phyloP scores from a whole-genome alignment of 1,140 invertebrate genomes.

The Aphidius ervi region DNA sequence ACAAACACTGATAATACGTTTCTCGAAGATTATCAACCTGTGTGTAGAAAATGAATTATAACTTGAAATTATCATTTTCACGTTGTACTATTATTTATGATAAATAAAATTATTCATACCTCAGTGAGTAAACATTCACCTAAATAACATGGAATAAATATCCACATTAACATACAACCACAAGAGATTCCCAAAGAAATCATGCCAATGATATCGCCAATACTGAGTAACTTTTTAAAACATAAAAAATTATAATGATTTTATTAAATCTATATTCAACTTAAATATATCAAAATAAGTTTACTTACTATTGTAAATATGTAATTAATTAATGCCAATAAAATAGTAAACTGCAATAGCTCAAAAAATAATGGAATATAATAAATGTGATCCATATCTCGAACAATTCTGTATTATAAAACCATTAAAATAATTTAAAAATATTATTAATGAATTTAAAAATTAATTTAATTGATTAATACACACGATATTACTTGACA shows the following conservation, averaged over 20 bases:
- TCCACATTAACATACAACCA: neutral
- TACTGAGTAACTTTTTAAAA: no score
- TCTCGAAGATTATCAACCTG: conserved; percentile 1
- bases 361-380: neutral
- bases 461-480: neutral
- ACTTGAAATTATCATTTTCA: no score
- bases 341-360: neutral
- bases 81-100: no score
- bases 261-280: no score
- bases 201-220: neutral
- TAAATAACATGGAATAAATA: neutral
- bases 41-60: no score
- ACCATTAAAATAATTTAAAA: neutral
- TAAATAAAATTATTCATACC: conserved; percentile 2
- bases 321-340: no score
- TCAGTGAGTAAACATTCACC: neutral
- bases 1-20: conserved; percentile 14
- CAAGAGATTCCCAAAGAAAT: neutral
- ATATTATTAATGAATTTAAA: neutral
- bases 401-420: neutral
- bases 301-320: no score
- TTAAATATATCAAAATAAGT: no score
- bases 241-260: no score
- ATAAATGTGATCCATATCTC: neutral
- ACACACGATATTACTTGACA: no score